A percentile compares a stretch with the other conserved stretches of the same genome.
phyloP scores from a whole-genome alignment of 2,888 invertebrate genomes.

The Drosophila subsilvestris region DNA sequence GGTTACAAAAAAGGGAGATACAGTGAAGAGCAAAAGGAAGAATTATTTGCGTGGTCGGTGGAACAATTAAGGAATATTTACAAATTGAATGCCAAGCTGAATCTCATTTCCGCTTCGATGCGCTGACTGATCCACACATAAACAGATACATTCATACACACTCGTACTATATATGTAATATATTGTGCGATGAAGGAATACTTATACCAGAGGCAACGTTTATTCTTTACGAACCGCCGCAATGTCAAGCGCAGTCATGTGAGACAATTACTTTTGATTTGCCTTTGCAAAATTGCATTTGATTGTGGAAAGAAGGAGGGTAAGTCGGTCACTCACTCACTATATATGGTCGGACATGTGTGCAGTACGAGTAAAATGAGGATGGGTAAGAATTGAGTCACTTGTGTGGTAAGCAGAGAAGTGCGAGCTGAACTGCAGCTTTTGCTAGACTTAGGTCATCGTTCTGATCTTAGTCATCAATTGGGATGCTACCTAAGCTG shows the following conservation, averaged over 20 bases:
- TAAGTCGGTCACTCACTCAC: background rate
- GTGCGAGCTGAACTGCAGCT: background rate
- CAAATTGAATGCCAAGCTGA: constrained; percentile 39
- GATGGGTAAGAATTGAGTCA: background rate
- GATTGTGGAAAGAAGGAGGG: constrained; percentile 10
- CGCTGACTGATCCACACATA: constrained; percentile 2
- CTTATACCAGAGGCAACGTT: constrained; percentile 11
- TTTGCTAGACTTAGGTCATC: background rate
- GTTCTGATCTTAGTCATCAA: background rate
- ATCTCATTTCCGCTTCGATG: constrained; percentile 66
- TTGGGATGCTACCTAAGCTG: background rate
- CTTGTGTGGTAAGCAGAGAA: background rate
- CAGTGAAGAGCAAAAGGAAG: background rate
- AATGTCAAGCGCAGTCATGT: constrained; percentile 77
- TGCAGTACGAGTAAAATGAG: too few relatives aligned
- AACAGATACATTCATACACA: background rate
- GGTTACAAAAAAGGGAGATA: constrained; percentile 35
- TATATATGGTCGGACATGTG: background rate
- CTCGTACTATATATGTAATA: background rate
- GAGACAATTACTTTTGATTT: constrained; percentile 73
- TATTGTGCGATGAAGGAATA: background rate
- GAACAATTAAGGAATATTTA: constrained; percentile 54
- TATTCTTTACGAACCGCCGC: constrained; percentile 34
- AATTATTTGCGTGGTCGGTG: constrained; percentile 52
- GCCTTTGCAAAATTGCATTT: constrained; percentile 57